A percentile compares a stretch with the other conserved stretches of the same genome.
Evolutionary conservation across 2,113 vertebrate genomes (phyloP).

Genomic region (Aspiorhynchus laticeps): DNA sequence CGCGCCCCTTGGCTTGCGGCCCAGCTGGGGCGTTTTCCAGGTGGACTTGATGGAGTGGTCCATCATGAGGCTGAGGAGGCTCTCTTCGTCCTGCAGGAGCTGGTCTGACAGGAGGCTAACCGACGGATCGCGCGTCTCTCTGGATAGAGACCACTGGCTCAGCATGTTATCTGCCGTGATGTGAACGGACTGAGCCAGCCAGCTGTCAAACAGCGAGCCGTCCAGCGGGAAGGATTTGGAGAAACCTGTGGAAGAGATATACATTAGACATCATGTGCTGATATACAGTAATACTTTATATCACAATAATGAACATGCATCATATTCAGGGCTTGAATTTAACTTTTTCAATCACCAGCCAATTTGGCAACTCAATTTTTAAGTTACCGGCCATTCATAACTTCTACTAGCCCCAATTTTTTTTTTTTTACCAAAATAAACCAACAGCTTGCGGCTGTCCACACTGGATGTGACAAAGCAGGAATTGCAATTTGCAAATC

Average conservation of each 20-base stretch:
- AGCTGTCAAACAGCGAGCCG: slow-evolving; percentile 93
- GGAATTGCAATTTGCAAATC: too few relatives aligned
- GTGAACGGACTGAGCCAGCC: slow-evolving; percentile 94
- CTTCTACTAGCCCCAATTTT: too few relatives aligned
- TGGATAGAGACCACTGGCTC: slow-evolving; percentile 90
- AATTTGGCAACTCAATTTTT: too few relatives aligned
- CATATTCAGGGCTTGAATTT: too few relatives aligned
- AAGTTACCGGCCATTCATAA: too few relatives aligned
- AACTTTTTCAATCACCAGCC: too few relatives aligned
- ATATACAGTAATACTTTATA: too few relatives aligned
- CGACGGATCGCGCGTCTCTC: slow-evolving; percentile 80
- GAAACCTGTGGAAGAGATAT: slow-evolving; percentile 76
- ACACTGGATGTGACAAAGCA: too few relatives aligned
- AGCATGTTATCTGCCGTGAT: slow-evolving; percentile 94
- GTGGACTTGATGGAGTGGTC: slow-evolving; percentile 89
- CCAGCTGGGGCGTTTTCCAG: slow-evolving; percentile 85
- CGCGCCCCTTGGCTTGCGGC: slow-evolving; percentile 82
- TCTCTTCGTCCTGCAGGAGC: slow-evolving; percentile 92
- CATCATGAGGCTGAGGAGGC: slow-evolving; percentile 93
- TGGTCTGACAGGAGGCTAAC: slow-evolving; percentile 90
- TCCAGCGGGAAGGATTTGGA: slow-evolving; percentile 92
- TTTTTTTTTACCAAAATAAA: too few relatives aligned
- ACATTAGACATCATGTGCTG: neutral
- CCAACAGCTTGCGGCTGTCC: too few relatives aligned
- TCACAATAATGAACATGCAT: too few relatives aligned